Evolutionary conservation across 1,140 invertebrate species (phyloP).

Genomic region (Sycophila sp.): DNA sequence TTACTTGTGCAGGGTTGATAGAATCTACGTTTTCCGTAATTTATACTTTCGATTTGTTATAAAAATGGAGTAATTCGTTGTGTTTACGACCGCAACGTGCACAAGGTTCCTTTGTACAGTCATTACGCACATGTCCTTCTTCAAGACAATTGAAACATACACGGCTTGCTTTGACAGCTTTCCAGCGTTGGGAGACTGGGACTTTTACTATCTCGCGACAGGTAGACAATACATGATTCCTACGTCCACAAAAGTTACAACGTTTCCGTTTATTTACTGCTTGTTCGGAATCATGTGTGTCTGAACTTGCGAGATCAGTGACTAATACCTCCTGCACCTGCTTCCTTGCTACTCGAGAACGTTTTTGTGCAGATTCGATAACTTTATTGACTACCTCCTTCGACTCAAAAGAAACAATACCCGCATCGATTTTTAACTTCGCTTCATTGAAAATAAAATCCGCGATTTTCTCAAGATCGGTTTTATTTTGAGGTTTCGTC

Average conservation of each 20-base stretch:
- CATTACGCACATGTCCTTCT: background rate
- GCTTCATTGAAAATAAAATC: conserved; percentile 7
- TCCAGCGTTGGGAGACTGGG: background rate
- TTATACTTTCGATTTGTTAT: no score
- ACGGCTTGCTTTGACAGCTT: background rate
- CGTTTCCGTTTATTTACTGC: no score
- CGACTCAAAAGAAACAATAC: no score
- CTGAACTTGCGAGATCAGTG: no score
- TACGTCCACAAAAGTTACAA: background rate
- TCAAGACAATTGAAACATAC: background rate
- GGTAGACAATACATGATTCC: background rate
- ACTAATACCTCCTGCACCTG: no score
- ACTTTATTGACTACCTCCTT: no score
- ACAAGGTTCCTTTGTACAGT: background rate
- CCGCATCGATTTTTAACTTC: no score
- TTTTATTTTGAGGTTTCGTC: background rate
- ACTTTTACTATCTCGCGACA: background rate
- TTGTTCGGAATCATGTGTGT: no score
- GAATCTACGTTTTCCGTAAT: no score
- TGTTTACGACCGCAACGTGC: background rate
- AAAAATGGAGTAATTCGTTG: background rate
- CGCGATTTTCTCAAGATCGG: conserved; percentile 2
- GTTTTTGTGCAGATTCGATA: no score
- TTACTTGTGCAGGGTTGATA: no score
- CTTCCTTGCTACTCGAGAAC: no score